Evolutionary conservation across 30 jellyfish, hydroid and myxozoan species (phyloP), one percentile per base, ranked within the genome.

Genomic region (Aurelia coerulea): DNA sequence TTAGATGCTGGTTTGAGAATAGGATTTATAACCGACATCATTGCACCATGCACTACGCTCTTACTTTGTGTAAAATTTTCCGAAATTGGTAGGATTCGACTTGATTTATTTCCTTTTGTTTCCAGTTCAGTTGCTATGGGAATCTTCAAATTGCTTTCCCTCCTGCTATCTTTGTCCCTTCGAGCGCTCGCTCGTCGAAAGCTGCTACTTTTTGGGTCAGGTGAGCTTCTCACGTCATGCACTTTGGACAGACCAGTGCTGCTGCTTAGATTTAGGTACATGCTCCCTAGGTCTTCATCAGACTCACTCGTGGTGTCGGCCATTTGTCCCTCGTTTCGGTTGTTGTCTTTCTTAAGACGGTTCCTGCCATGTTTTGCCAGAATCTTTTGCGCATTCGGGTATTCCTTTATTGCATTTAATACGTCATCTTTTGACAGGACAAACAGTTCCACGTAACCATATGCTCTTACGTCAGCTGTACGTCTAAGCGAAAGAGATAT

Each of bases 401-500:
- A 94, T 52, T 94, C 98, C 62, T 74, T 77, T 13, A 83, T 94
- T 1, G 98, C 96, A 53, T 92, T 53, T 34, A 94, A 67, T 4
- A 94, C 98, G 31, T 94, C 98, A 10, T 94, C 98, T 73, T 94
- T 94, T 50, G 96, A 81, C 0, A 94, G 85, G 1, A 94, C 98
- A 68, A 94, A 94, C 13, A 94, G 91, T 72, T 94, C 98, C 31
- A 94, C 90, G 76, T 94, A 94, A 1, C 98, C 98, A 59, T 88
- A 94, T 3, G 97, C 91, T 37, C 96, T 94, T 6, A 94, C 98
- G 56, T 94, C 97, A 5, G 98, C 98, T 3, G 98, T 94, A 12
- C 98, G 87, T 68, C 98, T 94, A 81, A 46, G 56, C 14, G 14
- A 46, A 46, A 46, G 56, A 46, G 56, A 46, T 46, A 46, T 9